Percentiles rank a stretch among this genome's conserved stretches.
Conservation (phyloP, 2,888 invertebrate genomes). For the Perithous albicinctus region DNA sequence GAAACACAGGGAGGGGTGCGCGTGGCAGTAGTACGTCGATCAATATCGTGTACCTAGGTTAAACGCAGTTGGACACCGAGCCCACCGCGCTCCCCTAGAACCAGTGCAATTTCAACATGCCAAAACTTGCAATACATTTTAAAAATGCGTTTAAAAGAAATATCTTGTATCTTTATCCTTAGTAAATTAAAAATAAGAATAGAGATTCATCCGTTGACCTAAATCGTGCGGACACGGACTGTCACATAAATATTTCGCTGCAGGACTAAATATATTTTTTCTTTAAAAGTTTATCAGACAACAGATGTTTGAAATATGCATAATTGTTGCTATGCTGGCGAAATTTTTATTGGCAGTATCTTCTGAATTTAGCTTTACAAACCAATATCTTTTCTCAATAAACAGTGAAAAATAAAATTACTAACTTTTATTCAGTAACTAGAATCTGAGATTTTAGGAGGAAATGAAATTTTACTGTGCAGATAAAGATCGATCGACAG, state of each 20-base stretch:
- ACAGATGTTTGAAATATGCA: not conserved
- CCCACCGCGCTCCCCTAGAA: constrained; percentile 52
- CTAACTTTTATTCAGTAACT: too few species aligned
- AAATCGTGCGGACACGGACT: not conserved
- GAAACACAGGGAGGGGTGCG: constrained; percentile 59
- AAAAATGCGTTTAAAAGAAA: not conserved
- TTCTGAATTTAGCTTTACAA: not conserved
- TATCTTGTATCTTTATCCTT: not conserved
- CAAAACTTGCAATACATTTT: not conserved
- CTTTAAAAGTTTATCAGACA: too few species aligned
- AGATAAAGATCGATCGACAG: not conserved
- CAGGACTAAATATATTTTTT: not conserved
- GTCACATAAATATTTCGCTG: not conserved
- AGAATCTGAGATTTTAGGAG: too few species aligned
- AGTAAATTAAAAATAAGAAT: not conserved
- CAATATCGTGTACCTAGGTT: constrained; percentile 79
- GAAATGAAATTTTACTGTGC: too few species aligned
- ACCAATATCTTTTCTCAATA: not conserved
- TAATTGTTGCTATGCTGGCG: not conserved
- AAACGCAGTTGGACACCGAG: constrained; percentile 78
- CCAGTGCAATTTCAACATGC: constrained; percentile 12
- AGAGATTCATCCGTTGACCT: not conserved
- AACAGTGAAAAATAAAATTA: too few species aligned
- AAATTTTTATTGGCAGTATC: not conserved
- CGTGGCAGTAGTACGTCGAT: constrained; percentile 76